Conservation (phyloP, 2,113 vertebrate species). For the Ceuthmochares aereus region DNA sequence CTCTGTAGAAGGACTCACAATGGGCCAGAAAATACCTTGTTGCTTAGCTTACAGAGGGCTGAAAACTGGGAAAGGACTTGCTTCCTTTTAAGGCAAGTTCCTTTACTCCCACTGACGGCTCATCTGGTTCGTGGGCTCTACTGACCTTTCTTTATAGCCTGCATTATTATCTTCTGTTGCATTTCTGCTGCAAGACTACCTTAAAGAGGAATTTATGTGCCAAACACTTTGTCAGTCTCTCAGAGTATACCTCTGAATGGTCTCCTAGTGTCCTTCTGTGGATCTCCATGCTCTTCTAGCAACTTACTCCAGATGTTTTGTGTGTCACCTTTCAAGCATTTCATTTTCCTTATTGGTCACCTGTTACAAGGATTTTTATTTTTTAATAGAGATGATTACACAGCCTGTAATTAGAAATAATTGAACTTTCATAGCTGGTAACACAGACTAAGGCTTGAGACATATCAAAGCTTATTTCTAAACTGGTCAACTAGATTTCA, state of each 20-base stretch:
- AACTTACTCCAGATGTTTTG: neutral
- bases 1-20: slow-evolving; percentile 61
- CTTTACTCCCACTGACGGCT: neutral
- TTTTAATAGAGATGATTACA: neutral
- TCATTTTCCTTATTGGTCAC: neutral
- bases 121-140: neutral
- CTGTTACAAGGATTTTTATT: neutral
- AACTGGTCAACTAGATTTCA: neutral
- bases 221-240: neutral
- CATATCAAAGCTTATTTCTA: neutral
- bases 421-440: neutral
- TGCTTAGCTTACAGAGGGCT: slow-evolving; percentile 17
- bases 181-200: neutral
- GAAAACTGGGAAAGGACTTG: slow-evolving; percentile 15
- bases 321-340: neutral
- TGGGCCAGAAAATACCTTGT: slow-evolving; percentile 57
- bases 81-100: neutral
- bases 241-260: neutral
- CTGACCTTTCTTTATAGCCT: neutral
- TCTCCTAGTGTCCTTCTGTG: neutral
- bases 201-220: neutral
- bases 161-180: neutral
- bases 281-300: neutral
- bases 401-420: neutral
- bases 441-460: neutral